A percentile compares a stretch with the other conserved stretches of the same genome.
phyloP scores from a whole-genome alignment of 2,113 vertebrate genomes.

The Salvator merianae region DNA sequence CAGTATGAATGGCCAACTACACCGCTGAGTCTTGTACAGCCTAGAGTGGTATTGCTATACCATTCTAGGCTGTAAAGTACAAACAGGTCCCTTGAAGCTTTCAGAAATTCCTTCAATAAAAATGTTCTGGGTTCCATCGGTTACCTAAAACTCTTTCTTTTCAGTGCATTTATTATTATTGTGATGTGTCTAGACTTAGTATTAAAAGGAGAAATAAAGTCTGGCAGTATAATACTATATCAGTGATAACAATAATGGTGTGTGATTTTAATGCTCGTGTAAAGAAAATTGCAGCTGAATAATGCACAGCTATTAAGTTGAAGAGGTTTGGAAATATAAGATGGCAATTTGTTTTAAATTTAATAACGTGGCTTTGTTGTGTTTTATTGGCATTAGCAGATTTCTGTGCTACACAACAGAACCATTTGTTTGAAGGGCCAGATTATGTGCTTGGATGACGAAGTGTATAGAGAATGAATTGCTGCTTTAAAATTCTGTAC shows the following conservation, averaged over 20 bases:
- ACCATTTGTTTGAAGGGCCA: conserved; percentile 5
- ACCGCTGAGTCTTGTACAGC: too few relatives aligned
- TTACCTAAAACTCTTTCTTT: background rate
- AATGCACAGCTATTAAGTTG: background rate
- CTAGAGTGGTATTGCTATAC: too few relatives aligned
- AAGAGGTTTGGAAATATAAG: conserved; percentile 12
- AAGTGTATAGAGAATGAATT: background rate
- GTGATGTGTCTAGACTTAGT: background rate
- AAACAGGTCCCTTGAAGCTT: background rate
- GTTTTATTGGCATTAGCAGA: background rate
- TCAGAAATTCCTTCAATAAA: background rate
- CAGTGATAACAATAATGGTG: conserved; percentile 9
- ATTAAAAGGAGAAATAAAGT: conserved; percentile 6
- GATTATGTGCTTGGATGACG: background rate
- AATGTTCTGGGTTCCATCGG: background rate
- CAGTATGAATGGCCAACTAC: too few relatives aligned
- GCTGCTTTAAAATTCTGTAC: conserved; percentile 29
- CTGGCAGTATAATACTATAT: conserved; percentile 9
- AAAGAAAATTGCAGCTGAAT: conserved; percentile 10
- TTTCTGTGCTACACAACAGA: background rate
- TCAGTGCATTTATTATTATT: background rate
- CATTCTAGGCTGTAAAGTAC: background rate
- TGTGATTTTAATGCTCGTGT: background rate
- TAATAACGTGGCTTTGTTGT: background rate
- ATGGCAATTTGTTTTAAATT: background rate